Percentiles rank a stretch among this genome's conserved stretches.
These are phyloP conservation scores for Geotrypetes seraphini DNA, from an alignment of 2,797 vertebrate genomes.

Conservation along the genomic window DNA sequence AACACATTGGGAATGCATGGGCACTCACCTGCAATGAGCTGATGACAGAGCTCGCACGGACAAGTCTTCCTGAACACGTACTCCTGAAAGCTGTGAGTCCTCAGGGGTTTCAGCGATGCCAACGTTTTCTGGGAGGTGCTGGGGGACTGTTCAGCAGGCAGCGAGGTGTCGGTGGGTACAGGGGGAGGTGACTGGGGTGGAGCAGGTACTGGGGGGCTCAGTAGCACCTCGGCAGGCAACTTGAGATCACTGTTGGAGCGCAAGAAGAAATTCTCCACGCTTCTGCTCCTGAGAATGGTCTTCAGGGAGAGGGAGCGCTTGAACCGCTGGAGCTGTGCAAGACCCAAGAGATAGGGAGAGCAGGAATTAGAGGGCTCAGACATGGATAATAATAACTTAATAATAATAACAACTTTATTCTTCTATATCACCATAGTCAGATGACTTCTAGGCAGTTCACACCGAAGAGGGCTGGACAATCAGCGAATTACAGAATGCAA, in stretches of 20 bases:
- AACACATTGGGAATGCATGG: too few relatives aligned
- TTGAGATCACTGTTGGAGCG: slow-evolving; percentile 72
- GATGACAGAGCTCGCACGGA: slow-evolving; percentile 81
- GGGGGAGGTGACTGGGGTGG: slow-evolving; percentile 51
- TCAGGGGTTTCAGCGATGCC: slow-evolving; percentile 49
- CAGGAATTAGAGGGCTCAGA: neutral
- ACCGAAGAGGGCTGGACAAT: too few relatives aligned
- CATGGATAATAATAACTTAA: too few relatives aligned
- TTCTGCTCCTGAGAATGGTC: slow-evolving; percentile 83
- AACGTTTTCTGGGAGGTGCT: slow-evolving; percentile 43
- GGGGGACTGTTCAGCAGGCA: slow-evolving; percentile 35
- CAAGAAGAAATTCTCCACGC: slow-evolving; percentile 84
- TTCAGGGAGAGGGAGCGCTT: slow-evolving; percentile 82
- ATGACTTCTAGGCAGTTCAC: too few relatives aligned
- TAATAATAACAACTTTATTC: too few relatives aligned
- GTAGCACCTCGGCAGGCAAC: slow-evolving; percentile 65
- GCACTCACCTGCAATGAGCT: slow-evolving; percentile 79
- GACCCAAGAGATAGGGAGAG: neutral
- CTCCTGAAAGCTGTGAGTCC: slow-evolving; percentile 79
- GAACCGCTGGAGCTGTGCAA: slow-evolving; percentile 67
- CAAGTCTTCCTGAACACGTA: slow-evolving; percentile 79
- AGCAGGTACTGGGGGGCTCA: slow-evolving; percentile 58
- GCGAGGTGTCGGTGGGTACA: slow-evolving; percentile 31
- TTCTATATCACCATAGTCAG: too few relatives aligned
- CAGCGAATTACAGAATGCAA: too few relatives aligned